phyloP scores from a whole-genome alignment of 2,888 invertebrate genomes.

The Bursaphelenchus okinawaensis region DNA sequence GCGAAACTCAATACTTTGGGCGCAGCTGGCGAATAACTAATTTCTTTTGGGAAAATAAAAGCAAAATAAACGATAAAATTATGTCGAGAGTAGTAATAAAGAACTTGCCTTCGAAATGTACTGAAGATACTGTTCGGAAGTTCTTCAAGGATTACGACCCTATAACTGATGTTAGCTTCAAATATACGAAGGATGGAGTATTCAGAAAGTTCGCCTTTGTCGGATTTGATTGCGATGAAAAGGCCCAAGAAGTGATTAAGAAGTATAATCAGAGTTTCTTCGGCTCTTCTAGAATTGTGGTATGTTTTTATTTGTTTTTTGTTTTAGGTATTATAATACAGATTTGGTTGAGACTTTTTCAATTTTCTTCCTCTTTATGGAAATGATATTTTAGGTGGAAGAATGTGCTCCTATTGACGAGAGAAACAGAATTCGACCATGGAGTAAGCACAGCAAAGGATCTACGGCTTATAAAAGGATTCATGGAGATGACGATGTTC shows the following conservation, averaged over 20 bases:
- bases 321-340: too few species aligned
- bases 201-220: conserved; percentile 90
- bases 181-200: conserved; percentile 80
- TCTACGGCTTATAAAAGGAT: conserved; percentile 61
- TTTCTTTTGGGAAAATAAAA: too few species aligned
- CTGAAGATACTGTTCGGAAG: conserved; percentile 40
- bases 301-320: too few species aligned
- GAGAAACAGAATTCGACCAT: conserved; percentile 73
- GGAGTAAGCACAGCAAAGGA: conserved; percentile 84
- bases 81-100: conserved; percentile 52
- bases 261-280: conserved; percentile 80
- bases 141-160: conserved; percentile 39
- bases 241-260: conserved; percentile 72
- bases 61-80: too few species aligned
- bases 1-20: not conserved
- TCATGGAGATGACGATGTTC: conserved; percentile 21
- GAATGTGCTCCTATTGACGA: conserved; percentile 60
- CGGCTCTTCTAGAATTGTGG: conserved; percentile 74
- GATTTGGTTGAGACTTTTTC: not conserved
- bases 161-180: conserved; percentile 84
- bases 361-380: not conserved
- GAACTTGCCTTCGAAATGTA: conserved; percentile 41
- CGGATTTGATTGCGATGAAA: conserved; percentile 76
- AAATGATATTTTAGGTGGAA: conserved; percentile 64
- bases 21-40: too few species aligned